phyloP scores from a whole-genome alignment of 2,113 vertebrate species.

The Ochotona curzoniae region DNA sequence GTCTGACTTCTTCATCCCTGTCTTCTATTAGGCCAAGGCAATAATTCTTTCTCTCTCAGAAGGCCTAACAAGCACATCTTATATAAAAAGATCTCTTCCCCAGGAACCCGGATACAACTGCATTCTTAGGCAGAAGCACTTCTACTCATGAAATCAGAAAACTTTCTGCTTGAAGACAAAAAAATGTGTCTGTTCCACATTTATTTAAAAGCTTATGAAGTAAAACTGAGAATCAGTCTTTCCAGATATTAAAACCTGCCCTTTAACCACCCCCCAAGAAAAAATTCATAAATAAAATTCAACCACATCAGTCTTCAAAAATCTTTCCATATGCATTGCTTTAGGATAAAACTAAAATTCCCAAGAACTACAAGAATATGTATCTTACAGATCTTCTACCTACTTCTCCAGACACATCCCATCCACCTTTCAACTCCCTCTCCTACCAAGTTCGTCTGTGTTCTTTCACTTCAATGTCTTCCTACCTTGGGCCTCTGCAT shows the following conservation, averaged over 20 bases:
- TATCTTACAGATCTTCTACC: background rate
- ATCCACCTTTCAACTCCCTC: background rate
- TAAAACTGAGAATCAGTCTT: conserved; percentile 26
- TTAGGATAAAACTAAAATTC: conserved; percentile 43
- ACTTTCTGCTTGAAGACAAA: conserved; percentile 3
- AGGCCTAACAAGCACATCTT: background rate
- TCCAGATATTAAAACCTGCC: conserved; percentile 8
- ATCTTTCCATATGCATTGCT: conserved; percentile 14
- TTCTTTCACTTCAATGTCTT: no score
- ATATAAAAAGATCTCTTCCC: background rate
- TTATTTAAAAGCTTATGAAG: background rate
- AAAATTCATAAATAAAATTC: conserved; percentile 7
- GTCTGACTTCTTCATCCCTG: background rate
- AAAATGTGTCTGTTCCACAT: background rate
- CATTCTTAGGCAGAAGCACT: background rate
- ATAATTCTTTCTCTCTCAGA: background rate
- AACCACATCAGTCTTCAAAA: conserved; percentile 21
- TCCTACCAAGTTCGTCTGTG: background rate
- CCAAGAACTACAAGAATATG: background rate
- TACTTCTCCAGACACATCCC: background rate
- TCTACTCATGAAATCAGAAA: conserved; percentile 58
- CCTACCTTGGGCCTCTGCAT: background rate
- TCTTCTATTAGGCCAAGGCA: background rate
- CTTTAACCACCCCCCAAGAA: no score
- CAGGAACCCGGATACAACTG: conserved; percentile 28